Percentiles rank a stretch among this genome's conserved stretches.
Conservation (phyloP, 2,113 vertebrate species). For the Gorsachius goisagi region DNA sequence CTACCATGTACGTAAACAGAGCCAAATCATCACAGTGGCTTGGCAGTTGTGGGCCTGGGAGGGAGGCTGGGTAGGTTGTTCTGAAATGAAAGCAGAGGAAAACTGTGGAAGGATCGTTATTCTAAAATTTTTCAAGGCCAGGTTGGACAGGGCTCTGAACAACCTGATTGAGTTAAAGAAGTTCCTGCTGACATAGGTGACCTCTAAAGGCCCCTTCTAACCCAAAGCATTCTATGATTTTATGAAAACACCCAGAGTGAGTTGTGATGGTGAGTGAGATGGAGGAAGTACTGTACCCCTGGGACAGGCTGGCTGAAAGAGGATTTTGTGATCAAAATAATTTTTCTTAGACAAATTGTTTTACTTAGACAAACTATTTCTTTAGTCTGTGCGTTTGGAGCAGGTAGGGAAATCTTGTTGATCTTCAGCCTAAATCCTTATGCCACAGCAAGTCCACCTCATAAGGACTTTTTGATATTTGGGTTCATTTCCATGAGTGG, state of each 20-base stretch:
- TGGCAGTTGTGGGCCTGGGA: not conserved
- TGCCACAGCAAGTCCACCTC: not conserved
- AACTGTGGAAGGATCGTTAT: not conserved
- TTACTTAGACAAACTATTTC: not conserved
- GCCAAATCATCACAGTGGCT: not conserved
- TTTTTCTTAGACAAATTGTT: not conserved
- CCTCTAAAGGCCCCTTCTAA: too few relatives aligned
- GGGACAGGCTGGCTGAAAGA: not conserved
- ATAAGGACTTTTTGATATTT: not conserved
- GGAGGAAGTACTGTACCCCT: not conserved
- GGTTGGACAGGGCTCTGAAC: too few relatives aligned
- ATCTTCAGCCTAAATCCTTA: not conserved
- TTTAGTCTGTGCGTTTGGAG: not conserved
- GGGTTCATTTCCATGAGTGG: not conserved
- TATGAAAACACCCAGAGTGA: not conserved
- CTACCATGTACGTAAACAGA: not conserved
- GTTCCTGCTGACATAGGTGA: too few relatives aligned
- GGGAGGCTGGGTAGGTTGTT: not conserved
- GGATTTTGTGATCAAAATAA: not conserved
- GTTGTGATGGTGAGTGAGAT: not conserved
- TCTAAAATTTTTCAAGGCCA: too few relatives aligned
- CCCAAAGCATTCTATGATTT: too few relatives aligned
- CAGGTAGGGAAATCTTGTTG: not conserved
- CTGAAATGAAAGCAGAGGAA: not conserved
- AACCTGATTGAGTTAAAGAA: too few relatives aligned